These are phyloP conservation scores for Chionodraco myersi DNA, from an alignment of 2,113 vertebrate genomes.

Conservation along the genomic window DNA sequence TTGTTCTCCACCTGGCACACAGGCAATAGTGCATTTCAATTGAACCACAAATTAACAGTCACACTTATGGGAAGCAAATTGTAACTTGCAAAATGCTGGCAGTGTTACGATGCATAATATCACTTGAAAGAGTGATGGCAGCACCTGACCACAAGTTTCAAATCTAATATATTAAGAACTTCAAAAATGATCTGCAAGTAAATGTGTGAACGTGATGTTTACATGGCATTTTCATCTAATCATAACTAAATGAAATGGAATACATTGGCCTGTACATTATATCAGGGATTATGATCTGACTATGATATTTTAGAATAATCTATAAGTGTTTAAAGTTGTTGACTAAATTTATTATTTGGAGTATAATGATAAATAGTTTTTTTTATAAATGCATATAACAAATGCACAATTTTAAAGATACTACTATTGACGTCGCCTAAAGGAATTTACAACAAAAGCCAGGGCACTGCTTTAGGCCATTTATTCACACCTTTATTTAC, in stretches of 20 bases:
- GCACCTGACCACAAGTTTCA: constrained; percentile 15
- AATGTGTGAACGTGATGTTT: background rate
- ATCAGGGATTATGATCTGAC: background rate
- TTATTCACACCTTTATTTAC: constrained; percentile 36
- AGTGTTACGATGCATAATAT: constrained; percentile 34
- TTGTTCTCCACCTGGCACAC: constrained; percentile 5
- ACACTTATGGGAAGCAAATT: constrained; percentile 25
- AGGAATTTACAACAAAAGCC: constrained; percentile 8
- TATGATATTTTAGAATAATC: background rate
- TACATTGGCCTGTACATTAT: background rate
- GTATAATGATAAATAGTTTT: background rate
- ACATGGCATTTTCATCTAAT: background rate
- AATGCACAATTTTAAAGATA: background rate
- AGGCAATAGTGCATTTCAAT: background rate
- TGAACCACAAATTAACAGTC: constrained; percentile 17
- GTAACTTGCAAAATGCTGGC: constrained; percentile 28
- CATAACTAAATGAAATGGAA: background rate
- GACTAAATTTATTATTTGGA: background rate
- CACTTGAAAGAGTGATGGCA: constrained; percentile 26
- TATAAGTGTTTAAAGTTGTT: no score
- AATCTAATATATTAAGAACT: constrained; percentile 28
- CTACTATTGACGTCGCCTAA: background rate
- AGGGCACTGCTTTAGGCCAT: background rate
- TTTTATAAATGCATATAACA: background rate
- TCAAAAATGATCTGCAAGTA: constrained; percentile 17